These are phyloP conservation scores for Pristionchus entomophagus DNA, from an alignment of 2,888 invertebrate species.

Conservation along the genomic window DNA sequence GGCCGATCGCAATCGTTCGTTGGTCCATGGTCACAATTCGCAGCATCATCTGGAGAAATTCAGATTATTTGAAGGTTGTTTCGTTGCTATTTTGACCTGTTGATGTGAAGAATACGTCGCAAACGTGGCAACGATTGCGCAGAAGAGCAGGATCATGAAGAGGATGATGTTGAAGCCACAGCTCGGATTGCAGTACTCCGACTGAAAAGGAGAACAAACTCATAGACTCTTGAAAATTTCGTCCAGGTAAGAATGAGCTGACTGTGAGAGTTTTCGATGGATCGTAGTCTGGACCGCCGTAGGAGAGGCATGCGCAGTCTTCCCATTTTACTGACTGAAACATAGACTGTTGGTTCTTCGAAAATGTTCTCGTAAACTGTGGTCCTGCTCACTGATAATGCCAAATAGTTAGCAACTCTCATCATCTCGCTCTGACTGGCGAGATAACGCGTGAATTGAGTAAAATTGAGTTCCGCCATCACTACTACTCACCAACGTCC, in stretches of 20 bases:
- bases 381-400: too few relatives aligned
- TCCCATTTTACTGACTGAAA: neutral
- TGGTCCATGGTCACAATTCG: constrained; percentile 75
- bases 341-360: too few relatives aligned
- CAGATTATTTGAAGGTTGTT: too few relatives aligned
- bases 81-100: too few relatives aligned
- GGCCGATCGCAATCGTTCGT: constrained; percentile 73
- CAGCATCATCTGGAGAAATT: constrained; percentile 50
- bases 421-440: too few relatives aligned
- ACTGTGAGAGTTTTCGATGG: neutral
- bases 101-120: constrained; percentile 73
- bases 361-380: too few relatives aligned
- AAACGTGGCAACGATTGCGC: constrained; percentile 73
- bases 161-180: constrained; percentile 69
- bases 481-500: neutral
- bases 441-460: too few relatives aligned
- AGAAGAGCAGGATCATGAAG: constrained; percentile 70
- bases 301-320: constrained; percentile 10
- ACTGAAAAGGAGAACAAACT: too few relatives aligned
- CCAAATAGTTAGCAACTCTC: too few relatives aligned
- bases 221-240: too few relatives aligned
- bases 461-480: too few relatives aligned
- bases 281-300: neutral
- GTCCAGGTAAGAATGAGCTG: too few relatives aligned
- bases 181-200: constrained; percentile 65